A percentile compares a stretch with the other conserved stretches of the same genome.
These are phyloP conservation scores for Pseudorectes ferrugineus DNA, from an alignment of 2,113 vertebrate genomes.

Conservation along the genomic window DNA sequence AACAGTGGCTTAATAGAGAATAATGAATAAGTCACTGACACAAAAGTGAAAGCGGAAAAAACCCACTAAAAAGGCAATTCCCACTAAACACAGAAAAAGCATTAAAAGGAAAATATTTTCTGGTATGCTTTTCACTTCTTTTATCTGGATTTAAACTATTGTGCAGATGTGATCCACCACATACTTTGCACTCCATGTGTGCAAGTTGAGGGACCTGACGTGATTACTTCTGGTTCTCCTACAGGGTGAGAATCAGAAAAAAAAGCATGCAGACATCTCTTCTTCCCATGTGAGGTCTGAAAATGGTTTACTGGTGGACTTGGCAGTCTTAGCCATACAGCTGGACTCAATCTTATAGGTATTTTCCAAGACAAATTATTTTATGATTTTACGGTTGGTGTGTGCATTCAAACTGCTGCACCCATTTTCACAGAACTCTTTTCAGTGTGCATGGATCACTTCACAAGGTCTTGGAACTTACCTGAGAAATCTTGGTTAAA, in stretches of 20 bases:
- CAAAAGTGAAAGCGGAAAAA: not conserved
- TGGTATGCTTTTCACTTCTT: not conserved
- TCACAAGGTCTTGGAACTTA: not conserved
- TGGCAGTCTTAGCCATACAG: not conserved
- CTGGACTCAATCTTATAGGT: not conserved
- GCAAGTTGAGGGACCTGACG: not conserved
- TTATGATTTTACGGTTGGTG: not conserved
- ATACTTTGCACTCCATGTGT: not conserved
- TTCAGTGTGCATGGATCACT: not conserved
- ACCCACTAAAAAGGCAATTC: not conserved
- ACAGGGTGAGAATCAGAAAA: not conserved
- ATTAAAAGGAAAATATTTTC: not conserved
- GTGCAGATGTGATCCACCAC: not conserved
- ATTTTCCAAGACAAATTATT: not conserved
- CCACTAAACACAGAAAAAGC: not conserved
- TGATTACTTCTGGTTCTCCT: not conserved
- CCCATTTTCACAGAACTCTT: not conserved
- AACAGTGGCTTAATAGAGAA: not conserved
- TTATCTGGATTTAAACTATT: not conserved
- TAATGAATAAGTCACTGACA: not conserved
- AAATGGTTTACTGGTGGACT: not conserved
- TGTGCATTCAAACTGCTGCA: not conserved
- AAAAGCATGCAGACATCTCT: fast-evolving
- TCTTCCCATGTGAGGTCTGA: not conserved
- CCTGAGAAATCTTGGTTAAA: not conserved